Conservation (phyloP, 2,113 vertebrate species). For the Misgurnus anguillicaudatus region DNA sequence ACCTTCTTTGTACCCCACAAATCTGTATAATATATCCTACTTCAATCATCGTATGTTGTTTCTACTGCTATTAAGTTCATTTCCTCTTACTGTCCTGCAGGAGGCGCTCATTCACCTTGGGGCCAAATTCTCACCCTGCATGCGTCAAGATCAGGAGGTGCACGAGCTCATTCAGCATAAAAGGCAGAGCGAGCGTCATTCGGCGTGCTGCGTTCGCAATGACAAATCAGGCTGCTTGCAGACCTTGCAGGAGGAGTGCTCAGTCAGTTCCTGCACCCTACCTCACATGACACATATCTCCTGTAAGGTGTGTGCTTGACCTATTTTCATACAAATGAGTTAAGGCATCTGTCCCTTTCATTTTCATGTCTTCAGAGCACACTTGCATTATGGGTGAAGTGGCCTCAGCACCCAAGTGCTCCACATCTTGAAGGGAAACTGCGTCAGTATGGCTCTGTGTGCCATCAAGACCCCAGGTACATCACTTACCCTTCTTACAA, state of each 20-base stretch:
- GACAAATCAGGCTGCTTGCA: conserved; percentile 94
- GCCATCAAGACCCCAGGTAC: conserved; percentile 96
- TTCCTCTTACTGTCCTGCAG: conserved; percentile 64
- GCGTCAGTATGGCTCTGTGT: conserved; percentile 89
- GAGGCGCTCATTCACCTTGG: conserved; percentile 96
- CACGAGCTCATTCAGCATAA: conserved; percentile 86
- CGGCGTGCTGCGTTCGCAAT: conserved; percentile 93
- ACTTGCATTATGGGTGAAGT: conserved; percentile 95
- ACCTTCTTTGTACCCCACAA: too few species aligned
- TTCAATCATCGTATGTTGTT: background rate
- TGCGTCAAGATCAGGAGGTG: conserved; percentile 95
- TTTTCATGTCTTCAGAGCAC: conserved; percentile 78
- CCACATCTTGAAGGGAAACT: conserved; percentile 78
- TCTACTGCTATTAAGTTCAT: background rate
- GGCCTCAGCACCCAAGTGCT: conserved; percentile 86
- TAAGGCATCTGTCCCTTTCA: background rate
- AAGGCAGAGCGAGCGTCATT: conserved; percentile 85
- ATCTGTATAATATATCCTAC: too few species aligned
- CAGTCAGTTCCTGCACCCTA: conserved; percentile 74
- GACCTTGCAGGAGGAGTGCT: conserved; percentile 94
- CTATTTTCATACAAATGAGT: background rate
- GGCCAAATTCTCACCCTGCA: conserved; percentile 97
- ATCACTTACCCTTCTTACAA: conserved; percentile 1
- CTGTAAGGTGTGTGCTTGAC: background rate
- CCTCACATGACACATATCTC: background rate